Percentiles rank a stretch among this genome's conserved stretches.
Evolutionary conservation across 23 tunicate species (phyloP).

Genomic region (Botrylloides violaceus): DNA sequence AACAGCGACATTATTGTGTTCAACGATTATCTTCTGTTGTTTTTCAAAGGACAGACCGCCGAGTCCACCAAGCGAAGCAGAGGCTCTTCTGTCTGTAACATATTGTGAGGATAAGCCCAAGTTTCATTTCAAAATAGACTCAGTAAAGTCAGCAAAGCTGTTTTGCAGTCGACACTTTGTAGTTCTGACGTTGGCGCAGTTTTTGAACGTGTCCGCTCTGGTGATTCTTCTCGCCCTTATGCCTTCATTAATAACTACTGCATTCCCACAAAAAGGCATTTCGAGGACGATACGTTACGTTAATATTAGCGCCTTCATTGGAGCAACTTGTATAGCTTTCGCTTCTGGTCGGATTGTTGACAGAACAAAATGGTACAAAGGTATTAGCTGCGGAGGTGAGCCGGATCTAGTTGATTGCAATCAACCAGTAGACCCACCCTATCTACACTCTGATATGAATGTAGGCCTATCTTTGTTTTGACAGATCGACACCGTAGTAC

Average conservation of each 20-base stretch:
- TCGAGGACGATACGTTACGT: neutral
- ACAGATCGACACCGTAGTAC: too few relatives aligned
- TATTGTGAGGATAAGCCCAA: neutral
- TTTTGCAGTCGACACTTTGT: neutral
- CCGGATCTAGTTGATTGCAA: neutral
- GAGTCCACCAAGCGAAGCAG: slow-evolving; percentile 13
- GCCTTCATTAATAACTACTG: neutral
- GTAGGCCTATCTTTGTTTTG: too few relatives aligned
- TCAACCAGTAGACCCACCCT: too few relatives aligned
- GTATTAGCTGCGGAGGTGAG: neutral
- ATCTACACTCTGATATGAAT: neutral
- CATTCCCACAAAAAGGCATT: neutral
- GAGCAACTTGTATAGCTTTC: neutral
- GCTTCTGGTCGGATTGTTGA: neutral
- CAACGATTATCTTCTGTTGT: neutral
- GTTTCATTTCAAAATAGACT: neutral
- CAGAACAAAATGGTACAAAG: neutral
- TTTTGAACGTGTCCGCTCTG: neutral
- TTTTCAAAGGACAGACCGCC: slow-evolving; percentile 16
- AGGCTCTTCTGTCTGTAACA: neutral
- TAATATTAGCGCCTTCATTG: neutral
- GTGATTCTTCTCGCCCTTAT: neutral
- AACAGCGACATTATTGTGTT: neutral
- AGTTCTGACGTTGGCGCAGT: neutral
- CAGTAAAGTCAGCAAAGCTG: neutral